Evolutionary conservation across 92 coral and sea anemone genomes (phyloP).

Genomic region (Galaxea fascicularis): DNA sequence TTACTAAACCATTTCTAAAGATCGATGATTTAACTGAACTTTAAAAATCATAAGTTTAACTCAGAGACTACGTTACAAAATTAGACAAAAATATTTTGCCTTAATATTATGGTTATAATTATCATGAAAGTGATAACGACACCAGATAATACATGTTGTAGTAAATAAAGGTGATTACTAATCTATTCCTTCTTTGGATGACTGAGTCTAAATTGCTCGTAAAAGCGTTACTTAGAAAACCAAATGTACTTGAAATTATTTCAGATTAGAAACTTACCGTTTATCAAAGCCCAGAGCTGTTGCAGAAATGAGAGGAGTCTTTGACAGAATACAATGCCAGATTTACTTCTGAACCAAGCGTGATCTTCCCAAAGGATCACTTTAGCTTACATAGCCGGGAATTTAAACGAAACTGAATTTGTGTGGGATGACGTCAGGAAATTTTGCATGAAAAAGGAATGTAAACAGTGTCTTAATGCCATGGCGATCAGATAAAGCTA

Average conservation of each 20-base stretch:
- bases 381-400: background rate
- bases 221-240: background rate
- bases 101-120: no score
- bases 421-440: slow-evolving; percentile 20
- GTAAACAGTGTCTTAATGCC: background rate
- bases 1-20: no score
- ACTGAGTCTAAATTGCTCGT: background rate
- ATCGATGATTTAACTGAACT: no score
- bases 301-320: background rate
- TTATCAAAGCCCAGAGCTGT: background rate
- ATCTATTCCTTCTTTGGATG: no score
- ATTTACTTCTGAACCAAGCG: background rate
- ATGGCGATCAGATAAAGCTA: slow-evolving; percentile 25
- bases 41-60: no score
- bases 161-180: no score
- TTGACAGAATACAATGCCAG: background rate
- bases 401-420: background rate
- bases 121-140: no score
- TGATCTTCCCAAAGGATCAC: background rate
- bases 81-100: no score
- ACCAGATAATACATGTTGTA: no score
- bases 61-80: no score
- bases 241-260: background rate
- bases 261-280: background rate
- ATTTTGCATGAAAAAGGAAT: slow-evolving; percentile 19